A percentile compares a stretch with the other conserved stretches of the same genome.
phyloP scores from a whole-genome alignment of 2,113 vertebrate genomes.

The Microcebus lehilahytsara region DNA sequence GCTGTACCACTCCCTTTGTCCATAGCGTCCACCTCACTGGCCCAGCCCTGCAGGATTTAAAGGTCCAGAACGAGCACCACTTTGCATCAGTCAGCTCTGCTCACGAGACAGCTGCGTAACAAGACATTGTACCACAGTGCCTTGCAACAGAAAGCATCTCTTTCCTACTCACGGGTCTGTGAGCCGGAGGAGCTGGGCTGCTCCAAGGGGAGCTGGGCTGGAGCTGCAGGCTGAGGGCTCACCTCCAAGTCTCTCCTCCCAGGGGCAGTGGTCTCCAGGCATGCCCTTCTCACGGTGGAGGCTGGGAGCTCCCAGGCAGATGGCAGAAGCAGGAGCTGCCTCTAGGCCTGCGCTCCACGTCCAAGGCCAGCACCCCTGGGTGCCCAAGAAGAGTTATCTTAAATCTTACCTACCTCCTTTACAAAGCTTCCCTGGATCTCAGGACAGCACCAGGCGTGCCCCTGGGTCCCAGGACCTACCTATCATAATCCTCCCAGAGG shows the following conservation, averaged over 20 bases:
- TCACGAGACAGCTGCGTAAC: rapidly evolving
- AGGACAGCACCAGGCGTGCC: rapidly evolving
- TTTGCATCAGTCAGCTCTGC: not conserved
- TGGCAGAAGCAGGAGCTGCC: rapidly evolving
- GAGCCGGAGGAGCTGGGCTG: rapidly evolving
- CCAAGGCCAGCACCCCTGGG: rapidly evolving
- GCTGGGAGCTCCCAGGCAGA: not conserved
- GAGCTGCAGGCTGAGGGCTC: not conserved
- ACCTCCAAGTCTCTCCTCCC: no score
- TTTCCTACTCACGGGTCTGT: rapidly evolving
- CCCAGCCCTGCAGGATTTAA: no score
- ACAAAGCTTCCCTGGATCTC: not conserved
- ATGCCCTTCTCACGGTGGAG: rapidly evolving
- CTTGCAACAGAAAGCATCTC: rapidly evolving
- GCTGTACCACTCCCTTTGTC: no score
- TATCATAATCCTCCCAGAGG: rapidly evolving
- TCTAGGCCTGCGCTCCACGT: rapidly evolving
- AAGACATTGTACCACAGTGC: rapidly evolving
- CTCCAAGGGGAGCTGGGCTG: not conserved
- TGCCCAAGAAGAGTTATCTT: not conserved
- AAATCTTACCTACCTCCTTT: not conserved
- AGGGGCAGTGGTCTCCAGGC: rapidly evolving
- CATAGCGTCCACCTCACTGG: rapidly evolving
- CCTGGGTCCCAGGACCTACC: rapidly evolving
- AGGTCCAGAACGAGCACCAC: not conserved